A percentile compares a stretch with the other conserved stretches of the same genome.
Conservation (phyloP, 2,113 vertebrate species). For the Pagrus major region DNA sequence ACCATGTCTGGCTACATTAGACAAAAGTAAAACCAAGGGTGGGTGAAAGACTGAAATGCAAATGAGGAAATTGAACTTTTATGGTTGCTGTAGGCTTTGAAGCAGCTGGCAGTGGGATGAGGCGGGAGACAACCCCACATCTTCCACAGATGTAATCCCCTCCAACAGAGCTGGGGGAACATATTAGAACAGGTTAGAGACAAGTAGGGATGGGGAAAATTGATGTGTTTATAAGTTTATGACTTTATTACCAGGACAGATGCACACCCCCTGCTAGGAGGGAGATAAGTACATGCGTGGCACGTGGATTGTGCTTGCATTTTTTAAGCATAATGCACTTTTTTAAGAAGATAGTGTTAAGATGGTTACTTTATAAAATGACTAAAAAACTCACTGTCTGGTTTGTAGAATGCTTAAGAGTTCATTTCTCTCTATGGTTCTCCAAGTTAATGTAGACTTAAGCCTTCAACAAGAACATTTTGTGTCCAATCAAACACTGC, state of each 20-base stretch:
- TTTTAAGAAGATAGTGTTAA: background rate
- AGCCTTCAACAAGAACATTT: background rate
- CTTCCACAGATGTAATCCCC: conserved; percentile 55
- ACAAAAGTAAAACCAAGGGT: conserved; percentile 42
- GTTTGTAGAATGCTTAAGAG: background rate
- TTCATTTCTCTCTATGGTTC: background rate
- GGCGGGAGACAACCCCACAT: conserved; percentile 15
- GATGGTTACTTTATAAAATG: background rate
- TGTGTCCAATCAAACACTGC: background rate
- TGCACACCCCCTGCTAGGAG: background rate
- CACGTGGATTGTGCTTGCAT: background rate
- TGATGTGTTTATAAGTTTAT: conserved; percentile 18
- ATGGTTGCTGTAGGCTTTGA: conserved; percentile 50
- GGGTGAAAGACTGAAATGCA: conserved; percentile 54
- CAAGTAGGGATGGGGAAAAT: conserved; percentile 23
- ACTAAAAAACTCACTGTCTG: background rate
- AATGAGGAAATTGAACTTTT: conserved; percentile 53
- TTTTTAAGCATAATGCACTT: background rate
- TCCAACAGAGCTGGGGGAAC: conserved; percentile 44
- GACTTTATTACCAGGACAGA: conserved; percentile 23
- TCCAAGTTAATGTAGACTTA: background rate
- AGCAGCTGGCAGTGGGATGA: conserved; percentile 49
- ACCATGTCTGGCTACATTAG: conserved; percentile 29
- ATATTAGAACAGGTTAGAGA: conserved; percentile 35
- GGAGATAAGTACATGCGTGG: background rate